Conservation (phyloP, 2,113 vertebrate species). For the Archilochus colubris region DNA sequence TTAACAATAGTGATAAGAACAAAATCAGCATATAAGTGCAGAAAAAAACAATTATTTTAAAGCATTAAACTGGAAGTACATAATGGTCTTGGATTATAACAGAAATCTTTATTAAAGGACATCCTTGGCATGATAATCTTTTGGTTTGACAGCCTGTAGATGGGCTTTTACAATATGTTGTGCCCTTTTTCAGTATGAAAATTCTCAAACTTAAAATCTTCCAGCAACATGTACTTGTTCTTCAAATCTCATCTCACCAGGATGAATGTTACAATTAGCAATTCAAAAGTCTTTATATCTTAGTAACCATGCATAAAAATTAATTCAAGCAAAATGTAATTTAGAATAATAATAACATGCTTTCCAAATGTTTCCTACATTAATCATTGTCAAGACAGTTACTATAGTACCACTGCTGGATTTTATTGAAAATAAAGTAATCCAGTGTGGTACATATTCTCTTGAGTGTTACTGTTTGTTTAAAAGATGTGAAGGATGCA, state of each 20-base stretch:
- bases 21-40: background rate
- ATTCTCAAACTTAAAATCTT: slow-evolving; percentile 25
- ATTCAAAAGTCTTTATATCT: slow-evolving; percentile 68
- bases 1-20: background rate
- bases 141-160: slow-evolving; percentile 1
- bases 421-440: slow-evolving; percentile 64
- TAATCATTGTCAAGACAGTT: slow-evolving; percentile 70
- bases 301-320: slow-evolving; percentile 70
- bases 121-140: background rate
- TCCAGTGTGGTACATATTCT: background rate
- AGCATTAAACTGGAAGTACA: background rate
- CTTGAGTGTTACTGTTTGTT: slow-evolving; percentile 49
- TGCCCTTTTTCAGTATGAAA: slow-evolving; percentile 2
- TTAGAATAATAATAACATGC: slow-evolving; percentile 78
- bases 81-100: background rate
- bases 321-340: slow-evolving; percentile 77
- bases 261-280: slow-evolving; percentile 67
- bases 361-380: slow-evolving; percentile 70
- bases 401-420: slow-evolving; percentile 61
- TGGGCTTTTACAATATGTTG: background rate
- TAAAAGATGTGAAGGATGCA: background rate
- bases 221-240: background rate
- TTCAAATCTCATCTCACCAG: slow-evolving; percentile 47
- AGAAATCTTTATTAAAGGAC: slow-evolving; percentile 25
- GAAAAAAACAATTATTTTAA: background rate